Evolutionary conservation across 2,888 invertebrate genomes (phyloP), one percentile per base, ranked within the genome.

Genomic region (Athetis lepigone): DNA sequence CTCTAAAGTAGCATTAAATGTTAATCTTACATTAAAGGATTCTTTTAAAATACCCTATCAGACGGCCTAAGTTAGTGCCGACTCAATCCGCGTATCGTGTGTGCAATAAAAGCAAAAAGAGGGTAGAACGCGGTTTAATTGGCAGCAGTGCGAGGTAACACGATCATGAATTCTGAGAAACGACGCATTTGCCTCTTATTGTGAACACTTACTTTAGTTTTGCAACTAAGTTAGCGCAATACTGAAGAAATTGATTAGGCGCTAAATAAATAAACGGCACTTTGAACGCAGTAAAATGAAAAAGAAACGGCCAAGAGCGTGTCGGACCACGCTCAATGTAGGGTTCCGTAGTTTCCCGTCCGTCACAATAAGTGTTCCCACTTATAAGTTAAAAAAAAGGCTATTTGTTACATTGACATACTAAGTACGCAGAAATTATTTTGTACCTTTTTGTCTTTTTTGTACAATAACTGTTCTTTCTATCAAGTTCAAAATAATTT

Each of bases 91-190:
- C 80, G 77, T 83, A 85, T 86, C 75, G 81, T 82, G 80, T 85
- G 80, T 81, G 80, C 80, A 86, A 86, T 88, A 75, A 87, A 87
- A 88, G 84, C 79, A 86, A 87, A 87, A 81, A 40, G 58, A 74
- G 70, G 81, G 82, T 81, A 75, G 75, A 80, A 81, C 80, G 77
- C 66, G 79, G 81, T 89, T 90, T 90, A 91, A 91, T 90, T 90
- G 90, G 90, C 89, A 82, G 78, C 79, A 79, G 79, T 83, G 80
- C 83, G 77, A 77, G 66, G 83, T 82, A 80, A 81, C 81, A 82
- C 76, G 81, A 76, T 73, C 82, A 70, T 74, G 80, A 80, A 80
- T 88, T 88, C 87, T 83, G 82, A 80, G 88, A 88, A 88, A 79
- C 77, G 80, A 62, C 55, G 67, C 58, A 13, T 63, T 55, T 55